phyloP scores from a whole-genome alignment of 2,888 invertebrate species.

The Athalia cordata region DNA sequence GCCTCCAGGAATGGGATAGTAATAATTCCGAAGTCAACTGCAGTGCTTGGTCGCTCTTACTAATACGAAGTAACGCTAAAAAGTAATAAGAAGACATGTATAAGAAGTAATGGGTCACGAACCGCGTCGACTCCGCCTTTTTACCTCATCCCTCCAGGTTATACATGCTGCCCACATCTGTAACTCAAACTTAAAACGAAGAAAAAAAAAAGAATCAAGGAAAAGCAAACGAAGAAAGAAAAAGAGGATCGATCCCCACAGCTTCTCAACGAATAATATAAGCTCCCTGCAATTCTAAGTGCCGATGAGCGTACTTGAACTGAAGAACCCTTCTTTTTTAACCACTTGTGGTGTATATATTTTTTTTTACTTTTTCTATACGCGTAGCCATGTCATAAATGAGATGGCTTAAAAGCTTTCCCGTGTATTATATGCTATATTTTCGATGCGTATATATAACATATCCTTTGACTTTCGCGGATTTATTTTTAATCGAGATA shows the following conservation, averaged over 20 bases:
- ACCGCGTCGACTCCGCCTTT: not conserved
- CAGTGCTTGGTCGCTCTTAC: too few species aligned
- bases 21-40: not conserved
- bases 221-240: too few species aligned
- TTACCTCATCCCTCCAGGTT: not conserved
- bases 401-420: conserved; percentile 13
- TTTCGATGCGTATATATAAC: not conserved
- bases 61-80: not conserved
- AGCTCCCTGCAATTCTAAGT: conserved; percentile 9
- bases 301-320: not conserved
- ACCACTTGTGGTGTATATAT: conserved; percentile 8
- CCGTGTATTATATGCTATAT: conserved; percentile 5
- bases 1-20: conserved; percentile 3
- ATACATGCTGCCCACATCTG: not conserved
- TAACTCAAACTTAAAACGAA: too few species aligned
- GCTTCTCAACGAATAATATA: not conserved
- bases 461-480: not conserved
- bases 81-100: not conserved
- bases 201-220: too few species aligned
- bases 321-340: not conserved
- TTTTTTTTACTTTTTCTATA: too few species aligned
- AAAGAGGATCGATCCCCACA: too few species aligned
- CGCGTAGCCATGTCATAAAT: not conserved
- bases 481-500: not conserved
- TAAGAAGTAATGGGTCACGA: conserved; percentile 34